A percentile compares a stretch with the other conserved stretches of the same genome.
Evolutionary conservation across 2,888 invertebrate species (phyloP).

Genomic region (Erebia palarica): DNA sequence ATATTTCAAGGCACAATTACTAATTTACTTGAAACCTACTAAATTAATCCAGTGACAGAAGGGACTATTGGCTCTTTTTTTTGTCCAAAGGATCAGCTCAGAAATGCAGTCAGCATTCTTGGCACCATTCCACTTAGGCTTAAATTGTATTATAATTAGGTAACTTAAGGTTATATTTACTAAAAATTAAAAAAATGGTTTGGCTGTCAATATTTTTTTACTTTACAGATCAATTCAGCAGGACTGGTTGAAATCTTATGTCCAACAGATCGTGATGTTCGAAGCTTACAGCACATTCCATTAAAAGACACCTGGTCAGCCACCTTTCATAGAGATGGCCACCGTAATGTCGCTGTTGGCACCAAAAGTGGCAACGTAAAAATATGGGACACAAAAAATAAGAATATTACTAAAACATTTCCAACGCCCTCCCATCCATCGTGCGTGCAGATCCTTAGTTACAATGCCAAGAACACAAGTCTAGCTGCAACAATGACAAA

Average conservation of each 20-base stretch:
- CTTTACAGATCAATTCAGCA: constrained; percentile 72
- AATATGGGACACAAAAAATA: constrained; percentile 78
- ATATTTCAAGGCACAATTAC: too few species aligned
- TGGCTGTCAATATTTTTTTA: background rate
- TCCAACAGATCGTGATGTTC: constrained; percentile 68
- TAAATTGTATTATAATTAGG: too few species aligned
- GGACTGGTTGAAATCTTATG: constrained; percentile 72
- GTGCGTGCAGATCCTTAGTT: constrained; percentile 69
- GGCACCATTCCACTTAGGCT: too few species aligned
- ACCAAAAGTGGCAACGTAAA: constrained; percentile 73
- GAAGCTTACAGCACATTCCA: constrained; percentile 74
- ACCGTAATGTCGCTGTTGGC: constrained; percentile 73
- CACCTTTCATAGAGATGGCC: constrained; percentile 73
- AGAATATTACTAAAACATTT: constrained; percentile 73
- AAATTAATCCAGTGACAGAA: too few species aligned
- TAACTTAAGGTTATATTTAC: too few species aligned
- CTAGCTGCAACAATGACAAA: constrained; percentile 74
- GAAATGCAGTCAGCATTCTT: too few species aligned
- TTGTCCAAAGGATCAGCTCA: too few species aligned
- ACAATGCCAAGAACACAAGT: constrained; percentile 75
- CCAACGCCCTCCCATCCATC: constrained; percentile 67
- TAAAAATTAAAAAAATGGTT: background rate
- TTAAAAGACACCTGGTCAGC: constrained; percentile 75
- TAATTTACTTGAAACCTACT: too few species aligned
- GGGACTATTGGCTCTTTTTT: too few species aligned